Evolutionary conservation across 2,888 invertebrate species (phyloP).

Genomic region (Trimorus sp.): DNA sequence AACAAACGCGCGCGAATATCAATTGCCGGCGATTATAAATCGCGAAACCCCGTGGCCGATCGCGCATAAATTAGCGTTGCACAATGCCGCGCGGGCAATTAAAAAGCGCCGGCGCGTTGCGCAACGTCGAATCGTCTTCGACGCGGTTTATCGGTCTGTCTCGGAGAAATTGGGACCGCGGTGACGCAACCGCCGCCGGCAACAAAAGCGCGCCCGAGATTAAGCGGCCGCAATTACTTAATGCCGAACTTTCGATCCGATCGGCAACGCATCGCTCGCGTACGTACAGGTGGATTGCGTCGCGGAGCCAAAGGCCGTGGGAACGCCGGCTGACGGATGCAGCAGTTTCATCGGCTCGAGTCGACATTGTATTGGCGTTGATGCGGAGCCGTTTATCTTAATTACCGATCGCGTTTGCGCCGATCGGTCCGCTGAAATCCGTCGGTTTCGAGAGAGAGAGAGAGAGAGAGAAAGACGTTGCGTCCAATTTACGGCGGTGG

Average conservation of each 20-base stretch:
- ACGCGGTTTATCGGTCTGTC: neutral
- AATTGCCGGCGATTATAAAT: constrained; percentile 32
- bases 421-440: no score
- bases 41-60: constrained; percentile 37
- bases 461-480: no score
- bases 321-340: constrained; percentile 34
- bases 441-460: no score
- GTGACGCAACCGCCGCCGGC: constrained; percentile 1
- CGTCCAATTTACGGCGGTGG: no score
- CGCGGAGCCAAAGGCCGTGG: constrained; percentile 49
- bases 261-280: constrained; percentile 29
- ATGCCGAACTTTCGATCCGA: constrained; percentile 37
- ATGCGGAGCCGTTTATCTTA: constrained; percentile 16
- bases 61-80: constrained; percentile 45
- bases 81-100: constrained; percentile 40
- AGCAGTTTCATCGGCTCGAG: constrained; percentile 3
- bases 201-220: constrained; percentile 28
- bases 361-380: constrained; percentile 1
- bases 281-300: constrained; percentile 44
- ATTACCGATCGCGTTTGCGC: constrained; percentile 1
- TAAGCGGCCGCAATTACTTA: constrained; percentile 18
- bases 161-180: constrained; percentile 2
- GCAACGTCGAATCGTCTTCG: constrained; percentile 10
- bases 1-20: neutral
- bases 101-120: constrained; percentile 20